Base-by-base conservation (phyloP, 2,113 vertebrate species). In the Hirundichthys speculiger region DNA sequence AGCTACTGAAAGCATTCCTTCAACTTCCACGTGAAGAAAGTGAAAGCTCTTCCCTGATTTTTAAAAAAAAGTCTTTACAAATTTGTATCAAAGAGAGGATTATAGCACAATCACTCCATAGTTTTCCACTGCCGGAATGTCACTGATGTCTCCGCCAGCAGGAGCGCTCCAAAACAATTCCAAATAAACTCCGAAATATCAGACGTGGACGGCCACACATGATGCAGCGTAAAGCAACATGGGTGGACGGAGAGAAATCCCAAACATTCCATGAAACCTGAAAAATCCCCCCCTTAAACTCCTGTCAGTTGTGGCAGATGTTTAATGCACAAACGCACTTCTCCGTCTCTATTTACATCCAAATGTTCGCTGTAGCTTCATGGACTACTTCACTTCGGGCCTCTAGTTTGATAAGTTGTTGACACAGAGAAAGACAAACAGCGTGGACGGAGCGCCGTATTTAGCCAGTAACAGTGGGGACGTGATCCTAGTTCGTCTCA, bases 91-190 rank as follows among this genome's bases (percentile, higher is more conserved):
- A 50, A 55, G 25, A 75, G 34, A 78, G 84, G 80, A 86, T 84
- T 69, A 92, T 84, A 91, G 90, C 90, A 92, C 92, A 93, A 90
- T 88, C 89, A 88, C 88, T 82, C 84, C 85, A 88, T 79, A 86
- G 84, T 90, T 87, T 82, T 76, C 79, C 80, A 91, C 89, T 93
- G 90, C 90, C 90, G 73, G 67, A 89, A 80, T 82, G 78, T 89
- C 82, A 67, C 69, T 70, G 68, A 85, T 69, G 63, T 88, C 74
- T 77, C 82, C 52, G 77, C 73, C 66, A 69, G 55, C 47, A 63
- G 72, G 60, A 83, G 61, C 20, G 18, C 60, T 66, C 56, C 39
- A 41, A 41, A 64, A 13, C n/a, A 43, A 21, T 52, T 38, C 64
- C 27, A 52, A 19, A 51, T 5, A 40, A 60, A 60, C 47, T 73